phyloP scores from a whole-genome alignment of 53 echinoderm and acorn worm genomes.

The Luidia sarsii region DNA sequence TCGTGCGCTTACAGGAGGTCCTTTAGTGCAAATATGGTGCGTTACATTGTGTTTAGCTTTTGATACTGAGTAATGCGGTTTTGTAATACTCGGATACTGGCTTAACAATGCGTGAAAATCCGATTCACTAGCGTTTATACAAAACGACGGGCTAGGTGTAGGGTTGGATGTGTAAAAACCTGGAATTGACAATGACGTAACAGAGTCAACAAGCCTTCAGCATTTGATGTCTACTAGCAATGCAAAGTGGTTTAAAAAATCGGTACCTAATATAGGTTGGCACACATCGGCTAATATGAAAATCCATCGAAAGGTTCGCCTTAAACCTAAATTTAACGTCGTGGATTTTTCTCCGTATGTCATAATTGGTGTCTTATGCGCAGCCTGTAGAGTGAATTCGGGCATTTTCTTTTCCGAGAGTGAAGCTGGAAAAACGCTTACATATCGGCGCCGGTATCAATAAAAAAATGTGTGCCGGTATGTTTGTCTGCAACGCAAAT shows the following conservation, averaged over 20 bases:
- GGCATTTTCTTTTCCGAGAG: neutral
- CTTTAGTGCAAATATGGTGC: slow-evolving; percentile 44
- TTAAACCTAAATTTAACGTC: slow-evolving; percentile 45
- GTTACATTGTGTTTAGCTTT: slow-evolving; percentile 20
- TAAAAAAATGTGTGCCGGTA: neutral
- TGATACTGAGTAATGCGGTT: neutral
- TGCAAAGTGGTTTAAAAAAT: slow-evolving; percentile 50
- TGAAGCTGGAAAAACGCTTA: neutral
- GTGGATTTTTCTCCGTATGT: slow-evolving; percentile 56
- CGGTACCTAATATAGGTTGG: slow-evolving; percentile 55
- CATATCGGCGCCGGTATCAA: slow-evolving; percentile 25
- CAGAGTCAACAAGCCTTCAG: slow-evolving; percentile 6
- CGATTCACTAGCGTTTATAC: neutral
- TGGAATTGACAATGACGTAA: slow-evolving; percentile 5
- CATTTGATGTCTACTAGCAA: slow-evolving; percentile 35
- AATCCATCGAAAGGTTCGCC: slow-evolving; percentile 48
- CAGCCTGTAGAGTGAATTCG: neutral
- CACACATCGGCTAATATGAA: slow-evolving; percentile 43
- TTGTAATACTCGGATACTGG: slow-evolving; percentile 1
- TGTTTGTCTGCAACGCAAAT: neutral
- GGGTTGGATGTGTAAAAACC: neutral
- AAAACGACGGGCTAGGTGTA: neutral
- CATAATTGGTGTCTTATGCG: slow-evolving; percentile 23
- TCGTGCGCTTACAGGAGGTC: slow-evolving; percentile 15
- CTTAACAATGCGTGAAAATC: neutral